Evolutionary conservation across 2,113 vertebrate species (phyloP), one percentile per base, ranked within the genome.

Genomic region (Pollachius pollachius): DNA sequence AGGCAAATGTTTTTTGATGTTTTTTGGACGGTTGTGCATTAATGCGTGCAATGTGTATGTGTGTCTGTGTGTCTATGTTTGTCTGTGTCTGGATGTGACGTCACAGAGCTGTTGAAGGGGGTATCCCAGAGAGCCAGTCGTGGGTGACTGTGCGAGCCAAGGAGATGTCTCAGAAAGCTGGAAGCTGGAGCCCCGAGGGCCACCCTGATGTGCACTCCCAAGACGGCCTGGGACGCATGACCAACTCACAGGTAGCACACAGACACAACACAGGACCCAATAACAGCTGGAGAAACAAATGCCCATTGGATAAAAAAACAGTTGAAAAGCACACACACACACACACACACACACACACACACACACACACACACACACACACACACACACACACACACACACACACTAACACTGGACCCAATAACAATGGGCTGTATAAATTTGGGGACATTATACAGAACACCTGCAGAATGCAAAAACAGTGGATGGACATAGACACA

Each of bases 141-240:
- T 98, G 96, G 96, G 93, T 98, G 75, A 98, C 96, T 0, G 93
- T 93, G 65, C 90, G 95, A 18, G 96, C 96, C 34, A 94, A 97
- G 85, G 95, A 96, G 90, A 96, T 98, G 94, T 95, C 96, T 81
- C 94, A 96, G 89, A 95, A 94, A 80, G 95, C 91, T 0, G 95
- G 96, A 56, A 94, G 94, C 12, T 97, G 96, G 95, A 97, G 95
- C 79, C 95, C 95, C 0, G 96, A 98, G 81, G 93, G 89, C 64
- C 94, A 89, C 1, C 90, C 91, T 3, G 89, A 93, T 7, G 93
- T 89, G 64, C 94, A 89, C 2, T 90, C 91, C 2, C 89, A 93
- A 6, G 93, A 95, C 3, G 75, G 91, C 66, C 90, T 93, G 64
- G 94, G 92, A 70, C 93, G 88, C 90, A 94, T 92, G 84, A 92